Conservation (phyloP, 1,140 invertebrate species). For the Oncopeltus fasciatus region DNA sequence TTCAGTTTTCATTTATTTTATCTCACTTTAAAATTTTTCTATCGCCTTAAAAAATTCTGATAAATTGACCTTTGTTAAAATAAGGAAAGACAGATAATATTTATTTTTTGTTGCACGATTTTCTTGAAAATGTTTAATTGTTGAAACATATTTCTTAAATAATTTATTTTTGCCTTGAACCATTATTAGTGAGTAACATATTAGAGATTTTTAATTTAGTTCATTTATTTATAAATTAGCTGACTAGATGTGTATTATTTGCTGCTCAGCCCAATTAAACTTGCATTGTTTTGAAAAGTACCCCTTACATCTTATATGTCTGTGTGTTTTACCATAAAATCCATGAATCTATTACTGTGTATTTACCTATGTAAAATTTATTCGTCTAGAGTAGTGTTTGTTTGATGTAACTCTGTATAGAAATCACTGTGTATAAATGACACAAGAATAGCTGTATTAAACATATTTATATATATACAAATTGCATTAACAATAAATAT, state of each 20-base stretch:
- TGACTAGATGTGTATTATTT: background rate
- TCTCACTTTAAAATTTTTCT: no score
- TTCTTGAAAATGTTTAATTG: no score
- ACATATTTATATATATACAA: background rate
- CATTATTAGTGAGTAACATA: background rate
- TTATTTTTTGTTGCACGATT: background rate
- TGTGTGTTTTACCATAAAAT: background rate
- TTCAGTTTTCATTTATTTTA: no score
- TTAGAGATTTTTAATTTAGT: background rate
- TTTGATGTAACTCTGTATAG: constrained; percentile 8
- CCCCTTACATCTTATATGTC: background rate
- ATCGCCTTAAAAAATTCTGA: no score
- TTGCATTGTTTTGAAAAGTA: background rate
- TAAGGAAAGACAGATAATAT: no score
- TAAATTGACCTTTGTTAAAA: no score
- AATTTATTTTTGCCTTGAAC: background rate
- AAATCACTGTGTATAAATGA: constrained; percentile 1
- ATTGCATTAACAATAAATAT: background rate
- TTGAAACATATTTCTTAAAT: background rate
- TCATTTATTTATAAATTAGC: background rate
- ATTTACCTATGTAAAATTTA: constrained; percentile 4
- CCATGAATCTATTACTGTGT: background rate
- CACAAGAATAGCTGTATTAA: constrained; percentile 1
- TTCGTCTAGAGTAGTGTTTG: constrained; percentile 8
- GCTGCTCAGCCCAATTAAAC: background rate